Base-by-base conservation (phyloP, 2,888 invertebrate genomes). In the Lasioglossum calceatum region DNA sequence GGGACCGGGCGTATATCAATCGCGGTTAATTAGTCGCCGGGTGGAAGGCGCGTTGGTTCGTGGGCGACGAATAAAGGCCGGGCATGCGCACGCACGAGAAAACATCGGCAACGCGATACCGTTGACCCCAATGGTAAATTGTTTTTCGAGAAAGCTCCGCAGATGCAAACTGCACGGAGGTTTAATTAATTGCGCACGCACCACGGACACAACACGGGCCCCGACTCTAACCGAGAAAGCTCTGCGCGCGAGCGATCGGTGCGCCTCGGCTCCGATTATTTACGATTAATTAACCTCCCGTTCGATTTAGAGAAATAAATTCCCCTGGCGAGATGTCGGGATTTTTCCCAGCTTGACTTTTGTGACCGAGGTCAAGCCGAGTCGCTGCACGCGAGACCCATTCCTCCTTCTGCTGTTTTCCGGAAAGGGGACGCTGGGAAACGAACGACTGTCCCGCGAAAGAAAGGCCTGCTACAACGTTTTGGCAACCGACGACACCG, bases 51-150 rank as follows among this genome's bases (percentile, higher is more conserved):
- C 70, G 61, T 47, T 32, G 73, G 81, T 64, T 84, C 83, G 79
- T 84, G 87, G 86, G 83, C 88, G 89, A 82, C 79, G 81, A 88
- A 84, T 87, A 86, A 83, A 77, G 79, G 75, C 84, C 74, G 74
- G 84, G 78, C 39, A 72, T 44, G 44, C 72, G 72, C 71, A 77
- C 83, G 83, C 74, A 70, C 64, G 82, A 87, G 85, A 42, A 80
- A 86, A 74, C 87, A 81, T 84, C 86, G 47, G 84, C 83, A 82
- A 87, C 79, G 82, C 87, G 88, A 89, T 87, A 91, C 84, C 87
- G 86, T 84, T 89, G 91, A 91, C 91, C 89, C 84, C 91, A 81
- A 87, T 87, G 87, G 79, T 90, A 80, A 89, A 91, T 91, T 90
- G 81, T 81, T 90, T 86, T 89, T 85, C 81, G 89, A 82, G 89